Conservation (phyloP, 2,797 vertebrate species). For the Mus minutoides region DNA sequence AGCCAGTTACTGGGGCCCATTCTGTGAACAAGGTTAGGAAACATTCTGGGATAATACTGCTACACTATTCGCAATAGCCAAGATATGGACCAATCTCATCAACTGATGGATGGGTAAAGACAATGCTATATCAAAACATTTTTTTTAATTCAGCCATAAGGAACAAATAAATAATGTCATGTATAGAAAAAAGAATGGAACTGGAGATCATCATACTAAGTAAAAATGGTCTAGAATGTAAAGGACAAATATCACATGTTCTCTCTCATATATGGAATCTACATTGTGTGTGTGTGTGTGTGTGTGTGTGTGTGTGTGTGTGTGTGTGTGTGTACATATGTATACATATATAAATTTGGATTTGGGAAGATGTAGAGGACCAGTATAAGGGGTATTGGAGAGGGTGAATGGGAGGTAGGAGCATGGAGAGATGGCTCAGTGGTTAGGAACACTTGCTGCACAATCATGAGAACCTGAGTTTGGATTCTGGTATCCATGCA, state of each 20-base stretch:
- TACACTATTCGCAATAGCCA: not conserved
- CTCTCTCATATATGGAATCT: not conserved
- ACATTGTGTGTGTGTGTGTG: not conserved
- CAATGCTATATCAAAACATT: not conserved
- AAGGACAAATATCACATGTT: slow-evolving; percentile 6
- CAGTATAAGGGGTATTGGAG: not conserved
- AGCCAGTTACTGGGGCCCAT: not conserved
- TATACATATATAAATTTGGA: not conserved
- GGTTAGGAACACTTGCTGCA: not conserved
- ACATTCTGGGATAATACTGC: not conserved
- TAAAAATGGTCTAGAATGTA: not conserved
- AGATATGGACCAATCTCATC: not conserved
- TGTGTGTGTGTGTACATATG: not conserved
- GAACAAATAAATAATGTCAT: not conserved
- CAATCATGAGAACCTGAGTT: not conserved
- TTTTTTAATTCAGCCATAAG: not conserved
- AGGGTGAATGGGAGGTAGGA: not conserved
- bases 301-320: not conserved
- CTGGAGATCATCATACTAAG: not conserved
- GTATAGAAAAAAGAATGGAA: not conserved
- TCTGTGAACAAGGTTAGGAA: slow-evolving; percentile 11
- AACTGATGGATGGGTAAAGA: not conserved
- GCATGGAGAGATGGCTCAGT: not conserved
- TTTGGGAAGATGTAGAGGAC: not conserved
- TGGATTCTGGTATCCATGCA: not conserved